Percentiles rank a stretch among this genome's conserved stretches.
phyloP scores from a whole-genome alignment of 1,140 invertebrate species.

The Schlechtendalia chinensis region DNA sequence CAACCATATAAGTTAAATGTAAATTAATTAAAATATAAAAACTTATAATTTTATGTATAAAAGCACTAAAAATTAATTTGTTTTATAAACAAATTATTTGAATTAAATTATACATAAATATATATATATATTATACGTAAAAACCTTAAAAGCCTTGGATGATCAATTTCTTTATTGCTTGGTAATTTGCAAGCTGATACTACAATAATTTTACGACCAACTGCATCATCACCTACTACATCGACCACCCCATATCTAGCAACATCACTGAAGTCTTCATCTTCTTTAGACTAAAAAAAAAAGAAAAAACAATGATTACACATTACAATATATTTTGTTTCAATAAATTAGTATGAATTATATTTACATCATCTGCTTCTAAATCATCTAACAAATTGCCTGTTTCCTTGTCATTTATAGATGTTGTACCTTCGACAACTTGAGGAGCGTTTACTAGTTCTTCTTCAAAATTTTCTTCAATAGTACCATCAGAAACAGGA shows the following conservation, averaged over 20 bases:
- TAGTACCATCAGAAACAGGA: conserved; percentile 80
- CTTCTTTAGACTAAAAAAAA: conserved; percentile 58
- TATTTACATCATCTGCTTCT: conserved; percentile 39
- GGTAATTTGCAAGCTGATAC: conserved; percentile 92
- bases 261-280: conserved; percentile 74
- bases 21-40: neutral
- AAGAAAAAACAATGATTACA: no score
- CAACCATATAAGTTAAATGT: neutral
- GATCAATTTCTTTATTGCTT: conserved; percentile 79
- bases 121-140: no score
- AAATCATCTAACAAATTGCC: conserved; percentile 43
- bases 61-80: neutral
- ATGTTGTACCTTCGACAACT: conserved; percentile 53
- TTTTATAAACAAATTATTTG: neutral
- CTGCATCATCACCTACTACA: conserved; percentile 86
- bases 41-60: neutral
- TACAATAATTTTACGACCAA: conserved; percentile 89
- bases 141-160: conserved; percentile 79
- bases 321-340: no score
- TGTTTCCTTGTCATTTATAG: conserved; percentile 5
- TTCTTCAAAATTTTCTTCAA: conserved; percentile 92
- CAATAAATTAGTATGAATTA: neutral
- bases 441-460: conserved; percentile 71
- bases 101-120: neutral
- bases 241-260: conserved; percentile 81